These are phyloP conservation scores for Listronotus bonariensis DNA, from an alignment of 1,140 invertebrate species.

Conservation along the genomic window DNA sequence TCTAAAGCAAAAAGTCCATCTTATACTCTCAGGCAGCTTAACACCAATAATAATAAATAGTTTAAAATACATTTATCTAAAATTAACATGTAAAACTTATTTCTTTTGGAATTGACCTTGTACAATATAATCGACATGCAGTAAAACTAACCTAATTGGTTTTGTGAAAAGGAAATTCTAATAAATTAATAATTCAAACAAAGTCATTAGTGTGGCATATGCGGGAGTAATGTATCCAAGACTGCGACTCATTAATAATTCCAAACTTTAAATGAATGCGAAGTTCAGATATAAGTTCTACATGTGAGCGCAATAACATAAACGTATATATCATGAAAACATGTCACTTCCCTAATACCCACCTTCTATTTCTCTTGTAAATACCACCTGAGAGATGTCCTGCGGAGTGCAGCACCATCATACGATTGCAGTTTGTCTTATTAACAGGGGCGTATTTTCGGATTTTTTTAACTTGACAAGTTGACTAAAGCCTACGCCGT, in stretches of 20 bases:
- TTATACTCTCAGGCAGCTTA: no score
- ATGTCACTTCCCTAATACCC: slow-evolving; percentile 42
- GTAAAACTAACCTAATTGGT: no score
- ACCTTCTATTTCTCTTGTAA: slow-evolving; percentile 37
- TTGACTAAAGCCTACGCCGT: no score
- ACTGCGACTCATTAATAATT: slow-evolving; percentile 53
- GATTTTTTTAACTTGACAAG: no score
- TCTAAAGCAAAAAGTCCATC: no score
- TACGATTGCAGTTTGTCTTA: slow-evolving; percentile 17
- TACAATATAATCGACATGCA: no score
- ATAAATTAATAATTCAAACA: slow-evolving; percentile 53
- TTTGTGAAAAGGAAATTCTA: slow-evolving; percentile 21
- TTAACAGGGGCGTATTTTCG: slow-evolving; percentile 13
- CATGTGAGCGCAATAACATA: slow-evolving; percentile 52
- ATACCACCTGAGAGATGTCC: slow-evolving; percentile 35
- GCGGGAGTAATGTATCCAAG: slow-evolving; percentile 49
- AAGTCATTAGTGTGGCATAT: slow-evolving; percentile 52
- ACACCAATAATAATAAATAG: no score
- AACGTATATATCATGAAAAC: slow-evolving; percentile 50
- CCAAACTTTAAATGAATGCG: slow-evolving; percentile 54
- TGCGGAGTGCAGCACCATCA: slow-evolving; percentile 26
- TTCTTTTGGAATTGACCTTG: no score
- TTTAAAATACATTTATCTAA: no score
- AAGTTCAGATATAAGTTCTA: slow-evolving; percentile 51
- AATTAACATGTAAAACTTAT: no score